These are phyloP conservation scores for Phortica magna DNA, from an alignment of 2,888 invertebrate genomes.

Conservation along the genomic window DNA sequence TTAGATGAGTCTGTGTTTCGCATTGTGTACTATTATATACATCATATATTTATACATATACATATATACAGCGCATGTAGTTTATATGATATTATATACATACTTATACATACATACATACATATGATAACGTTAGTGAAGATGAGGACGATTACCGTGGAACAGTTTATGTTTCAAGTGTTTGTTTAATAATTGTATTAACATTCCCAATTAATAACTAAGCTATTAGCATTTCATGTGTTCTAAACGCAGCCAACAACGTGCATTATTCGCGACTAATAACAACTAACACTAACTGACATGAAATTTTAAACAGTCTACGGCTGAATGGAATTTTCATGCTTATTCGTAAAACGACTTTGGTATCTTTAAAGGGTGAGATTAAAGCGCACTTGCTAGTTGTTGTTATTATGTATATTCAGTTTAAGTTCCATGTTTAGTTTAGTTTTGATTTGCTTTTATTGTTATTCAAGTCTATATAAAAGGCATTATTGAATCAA, in stretches of 20 bases:
- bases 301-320: background rate
- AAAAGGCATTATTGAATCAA: background rate
- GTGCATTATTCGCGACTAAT: too few relatives aligned
- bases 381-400: background rate
- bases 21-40: constrained; percentile 36
- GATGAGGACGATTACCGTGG: background rate
- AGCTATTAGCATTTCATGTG: background rate
- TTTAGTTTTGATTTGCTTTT: background rate
- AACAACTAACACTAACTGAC: background rate
- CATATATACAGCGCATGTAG: constrained; percentile 32
- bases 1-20: constrained; percentile 42
- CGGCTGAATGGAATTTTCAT: constrained; percentile 15
- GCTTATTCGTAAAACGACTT: background rate
- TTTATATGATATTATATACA: constrained; percentile 31
- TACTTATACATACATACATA: constrained; percentile 50
- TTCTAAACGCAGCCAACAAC: background rate
- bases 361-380: constrained; percentile 18
- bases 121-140: background rate
- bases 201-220: background rate
- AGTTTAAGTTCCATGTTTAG: background rate
- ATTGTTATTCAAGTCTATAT: background rate
- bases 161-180: background rate
- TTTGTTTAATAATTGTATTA: background rate
- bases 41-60: constrained; percentile 26
- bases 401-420: constrained; percentile 13